Evolutionary conservation across 2,888 invertebrate species (phyloP), one percentile per base, ranked within the genome.

Genomic region (Chrysolina oricalcia): DNA sequence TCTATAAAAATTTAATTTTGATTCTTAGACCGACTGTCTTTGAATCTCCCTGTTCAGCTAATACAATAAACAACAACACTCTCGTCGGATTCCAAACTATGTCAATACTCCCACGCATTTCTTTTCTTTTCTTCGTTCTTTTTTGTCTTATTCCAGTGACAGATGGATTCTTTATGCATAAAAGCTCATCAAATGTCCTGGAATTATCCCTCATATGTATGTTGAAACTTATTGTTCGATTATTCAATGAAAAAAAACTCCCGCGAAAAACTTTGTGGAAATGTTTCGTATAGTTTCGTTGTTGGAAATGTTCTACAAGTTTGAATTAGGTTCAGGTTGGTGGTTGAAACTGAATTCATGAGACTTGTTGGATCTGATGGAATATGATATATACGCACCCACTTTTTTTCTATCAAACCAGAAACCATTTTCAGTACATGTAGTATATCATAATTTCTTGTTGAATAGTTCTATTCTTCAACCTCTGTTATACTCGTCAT

Each of bases 201-300:
- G 15, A 27, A 59, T 27, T 59, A n/a, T 59, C 1, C 23, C 23
- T 19, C 13, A 23, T 23, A 21, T 13, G 56, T 13, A 35, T 59
- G 35, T 35, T 53, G 53, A 11, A 21, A 59, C 41, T 66, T 62
- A 43, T 50, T 53, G 48, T 59, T 50, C 40, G 69, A 43, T 50
- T 53, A 64, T 59, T 48, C 35, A 19, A 66, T 65, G 56, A 64
- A 43, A 64, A 0, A 64, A 43, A 64, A 0, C 17, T 19, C 41
- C 41, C 17, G n/a, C 19, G 64, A 40, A 64, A 41, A 64, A 21
- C 17, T 10, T 19, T 53, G 35, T 17, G 15, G 15, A 48, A 48
- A 48, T 48, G 48, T 48, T 48, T 48, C n/a, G 48, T 48, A 9
- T n/a, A 15, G 48, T 48, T 15, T 15, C n/a, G n/a, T 48, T 48